A percentile compares a stretch with the other conserved stretches of the same genome.
Evolutionary conservation across 2,113 vertebrate genomes (phyloP).

Genomic region (Aptenodytes forsteri): DNA sequence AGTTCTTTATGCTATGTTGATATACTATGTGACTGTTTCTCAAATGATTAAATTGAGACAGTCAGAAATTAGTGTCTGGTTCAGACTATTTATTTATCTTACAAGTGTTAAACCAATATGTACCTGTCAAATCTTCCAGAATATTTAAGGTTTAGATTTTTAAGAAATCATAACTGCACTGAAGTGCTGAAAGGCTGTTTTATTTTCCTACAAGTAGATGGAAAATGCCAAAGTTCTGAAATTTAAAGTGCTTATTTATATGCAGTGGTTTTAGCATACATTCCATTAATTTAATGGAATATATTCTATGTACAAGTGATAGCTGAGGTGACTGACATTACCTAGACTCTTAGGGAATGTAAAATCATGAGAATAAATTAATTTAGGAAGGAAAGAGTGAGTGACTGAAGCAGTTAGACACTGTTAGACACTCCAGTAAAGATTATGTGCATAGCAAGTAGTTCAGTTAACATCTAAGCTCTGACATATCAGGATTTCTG

Average conservation of each 20-base stretch:
- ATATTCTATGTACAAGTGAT: neutral
- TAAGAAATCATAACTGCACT: neutral
- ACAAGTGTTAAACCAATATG: neutral
- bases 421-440: neutral
- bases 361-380: slow-evolving; percentile 2
- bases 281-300: neutral
- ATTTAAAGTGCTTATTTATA: slow-evolving; percentile 27
- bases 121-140: neutral
- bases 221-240: neutral
- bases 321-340: slow-evolving; percentile 5
- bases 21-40: neutral
- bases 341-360: neutral
- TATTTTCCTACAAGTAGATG: neutral
- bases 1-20: neutral
- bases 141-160: neutral
- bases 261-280: neutral
- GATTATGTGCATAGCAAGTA: slow-evolving; percentile 1
- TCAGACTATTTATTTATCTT: neutral
- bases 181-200: neutral
- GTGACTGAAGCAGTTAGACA: neutral
- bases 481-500: neutral
- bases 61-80: neutral
- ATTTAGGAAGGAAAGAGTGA: neutral
- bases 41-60: neutral
- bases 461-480: neutral